Base-by-base conservation (phyloP, 2,797 vertebrate species). In the Aplochiton taeniatus region DNA sequence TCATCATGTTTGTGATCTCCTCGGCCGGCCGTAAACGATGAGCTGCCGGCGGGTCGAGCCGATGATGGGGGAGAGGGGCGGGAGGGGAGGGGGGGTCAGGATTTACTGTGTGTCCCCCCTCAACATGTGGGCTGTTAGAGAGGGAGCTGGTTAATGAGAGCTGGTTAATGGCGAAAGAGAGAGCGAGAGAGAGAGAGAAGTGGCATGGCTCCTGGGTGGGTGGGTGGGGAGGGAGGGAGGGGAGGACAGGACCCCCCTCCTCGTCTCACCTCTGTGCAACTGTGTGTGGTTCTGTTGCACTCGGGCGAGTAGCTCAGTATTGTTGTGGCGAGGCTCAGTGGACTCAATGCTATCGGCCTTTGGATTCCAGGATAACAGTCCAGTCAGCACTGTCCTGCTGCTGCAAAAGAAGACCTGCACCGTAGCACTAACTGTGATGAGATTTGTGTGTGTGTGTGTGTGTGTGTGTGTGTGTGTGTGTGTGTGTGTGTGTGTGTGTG, bases 1-100 rank as follows among this genome's bases (percentile, higher is more conserved):
- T 92, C 92, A 93, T 93, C 91, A 90, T 83, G 87, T 89, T 89
- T 90, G 90, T 90, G 81, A 81, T 72, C 88, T 89, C 86, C 85
- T 90, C 88, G 80, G 76, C 73, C 31, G 53, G 80, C 86, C 85
- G 83, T 90, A 91, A 92, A 92, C 84, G 81, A 90, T 6, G 31
- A 31, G 6, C 31, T 31, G 82, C 77, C 80, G 70, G 80, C 19
- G 75, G 80, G 75, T 86, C 85, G 82, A 83, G 81, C 67, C 69
- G 42, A 82, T 74, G 42, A 19, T 69, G 58, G 60, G 64, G 79
- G 79, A 11, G 69, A 14, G 81, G 48, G 69, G 61, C 52, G 48
- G 60, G 18, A 31, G 51, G 52, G 61, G 51, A 13, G 69, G 11
- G 81, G 83, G 74, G 77, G 80, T 77, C 80, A 87, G 86, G 89